A percentile compares a stretch with the other conserved stretches of the same genome.
Evolutionary conservation across 1,140 invertebrate genomes (phyloP).

Genomic region (Teleogryllus occipitalis): DNA sequence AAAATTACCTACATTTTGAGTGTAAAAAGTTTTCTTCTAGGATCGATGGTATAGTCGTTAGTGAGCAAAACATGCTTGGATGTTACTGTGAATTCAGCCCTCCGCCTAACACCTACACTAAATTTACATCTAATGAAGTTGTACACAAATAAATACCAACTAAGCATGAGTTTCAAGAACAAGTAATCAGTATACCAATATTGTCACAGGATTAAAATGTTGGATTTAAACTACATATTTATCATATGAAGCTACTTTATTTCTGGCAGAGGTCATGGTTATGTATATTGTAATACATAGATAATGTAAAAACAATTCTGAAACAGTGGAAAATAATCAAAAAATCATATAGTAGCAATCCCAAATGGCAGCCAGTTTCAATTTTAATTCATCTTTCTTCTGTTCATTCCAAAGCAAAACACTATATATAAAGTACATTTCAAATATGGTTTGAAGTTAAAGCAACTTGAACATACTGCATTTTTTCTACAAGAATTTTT

Average conservation of each 20-base stretch:
- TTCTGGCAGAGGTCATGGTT: background rate
- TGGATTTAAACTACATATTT: background rate
- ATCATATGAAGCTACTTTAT: background rate
- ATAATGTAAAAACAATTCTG: background rate
- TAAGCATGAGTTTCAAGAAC: too few species aligned
- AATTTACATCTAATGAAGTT: too few species aligned
- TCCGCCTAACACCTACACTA: too few species aligned
- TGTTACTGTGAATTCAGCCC: too few species aligned
- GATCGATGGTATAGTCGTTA: too few species aligned
- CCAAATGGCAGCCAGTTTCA: background rate
- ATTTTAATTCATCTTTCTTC: background rate
- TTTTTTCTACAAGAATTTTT: background rate
- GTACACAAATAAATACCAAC: too few species aligned
- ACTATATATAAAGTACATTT: background rate
- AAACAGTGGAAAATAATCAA: background rate
- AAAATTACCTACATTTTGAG: too few species aligned
- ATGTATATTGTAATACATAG: background rate
- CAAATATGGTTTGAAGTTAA: background rate
- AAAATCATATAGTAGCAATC: background rate
- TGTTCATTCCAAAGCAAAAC: background rate
- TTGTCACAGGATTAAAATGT: too few species aligned
- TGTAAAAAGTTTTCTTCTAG: too few species aligned
- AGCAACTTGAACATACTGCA: background rate
- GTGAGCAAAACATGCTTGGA: too few species aligned
- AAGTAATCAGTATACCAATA: too few species aligned